Evolutionary conservation across 53 echinoderm and acorn worm species (phyloP), one percentile per base, ranked within the genome.

Genomic region (Astropecten irregularis): DNA sequence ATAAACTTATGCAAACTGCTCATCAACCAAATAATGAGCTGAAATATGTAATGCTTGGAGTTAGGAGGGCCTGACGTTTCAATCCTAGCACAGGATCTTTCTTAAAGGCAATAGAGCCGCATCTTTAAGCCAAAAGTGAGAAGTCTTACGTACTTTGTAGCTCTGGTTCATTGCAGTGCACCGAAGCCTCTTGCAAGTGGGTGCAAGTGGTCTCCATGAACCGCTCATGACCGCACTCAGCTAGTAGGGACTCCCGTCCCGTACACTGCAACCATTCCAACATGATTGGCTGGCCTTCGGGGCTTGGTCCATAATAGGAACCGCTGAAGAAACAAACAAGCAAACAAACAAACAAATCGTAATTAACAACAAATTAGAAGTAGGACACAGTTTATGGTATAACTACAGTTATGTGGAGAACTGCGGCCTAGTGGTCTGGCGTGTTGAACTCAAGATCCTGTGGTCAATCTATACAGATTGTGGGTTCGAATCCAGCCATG

Each of bases 151-250:
- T 22, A 82, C 82, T 67, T 35, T 48, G 9, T 14, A 82, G 37
- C 39, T 8, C 19, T 1, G 50, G 82, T 3, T 32, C 21, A 5
- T 9, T 2, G 25, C 82, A 82, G 8, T 21, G 23, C 4, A 82
- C 67, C 1, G 36, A 34, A 1, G 52, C 67, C 35, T 51, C 51
- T 18, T 66, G 14, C 34, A 49, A 22, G 25, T 66, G 18, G 0
- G 29, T 7, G 37, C 67, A 66, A 2, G 26, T 9, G 10, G 50
- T 21, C 31, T 33, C 52, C 23, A 50, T 39, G 25, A 82, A 66
- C 36, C 13, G 25, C 9, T 21, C 26, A 38, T 66, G 82, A 52
- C 82, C 66, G 21, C 81, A 81, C 47, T 62, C 64, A 2, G 81
- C 81, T 21, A 81, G 33, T 29, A 48, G 15, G 5, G 44, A 14